Percentiles rank a stretch among this genome's conserved stretches.
phyloP scores from a whole-genome alignment of 2,888 invertebrate genomes.

The Lordiphosa fenestrarum region DNA sequence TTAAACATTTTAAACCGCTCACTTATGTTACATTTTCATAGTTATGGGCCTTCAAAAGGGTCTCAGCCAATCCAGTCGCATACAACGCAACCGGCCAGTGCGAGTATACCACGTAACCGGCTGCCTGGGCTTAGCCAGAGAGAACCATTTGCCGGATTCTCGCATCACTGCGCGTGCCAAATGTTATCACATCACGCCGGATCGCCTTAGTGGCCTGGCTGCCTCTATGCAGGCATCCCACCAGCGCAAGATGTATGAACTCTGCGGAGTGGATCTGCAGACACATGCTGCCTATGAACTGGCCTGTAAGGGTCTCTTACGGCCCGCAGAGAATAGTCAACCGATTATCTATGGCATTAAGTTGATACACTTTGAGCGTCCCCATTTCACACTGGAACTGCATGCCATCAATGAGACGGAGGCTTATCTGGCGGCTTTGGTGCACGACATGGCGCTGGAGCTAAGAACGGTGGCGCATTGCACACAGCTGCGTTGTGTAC shows the following conservation, averaged over 20 bases:
- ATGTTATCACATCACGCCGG: conserved; percentile 86
- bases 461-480: conserved; percentile 91
- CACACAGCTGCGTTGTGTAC: conserved; percentile 88
- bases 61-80: conserved; percentile 81
- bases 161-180: conserved; percentile 86
- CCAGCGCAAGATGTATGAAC: conserved; percentile 91
- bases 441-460: conserved; percentile 91
- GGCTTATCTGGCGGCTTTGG: conserved; percentile 86
- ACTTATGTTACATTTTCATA: conserved; percentile 55
- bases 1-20: background rate
- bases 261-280: conserved; percentile 89
- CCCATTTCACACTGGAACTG: conserved; percentile 93
- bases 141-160: conserved; percentile 87
- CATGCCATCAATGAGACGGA: conserved; percentile 93
- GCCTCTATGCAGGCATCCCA: conserved; percentile 92
- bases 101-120: conserved; percentile 89
- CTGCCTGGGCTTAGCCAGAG: conserved; percentile 88
- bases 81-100: conserved; percentile 84
- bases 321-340: conserved; percentile 86
- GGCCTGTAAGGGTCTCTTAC: conserved; percentile 89
- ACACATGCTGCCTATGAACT: conserved; percentile 95
- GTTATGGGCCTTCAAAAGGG: conserved; percentile 89
- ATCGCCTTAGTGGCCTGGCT: conserved; percentile 87
- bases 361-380: conserved; percentile 89
- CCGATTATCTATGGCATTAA: conserved; percentile 93